Percentiles rank a stretch among this genome's conserved stretches.
phyloP scores from a whole-genome alignment of 2,113 vertebrate genomes.

The Alces alces region DNA sequence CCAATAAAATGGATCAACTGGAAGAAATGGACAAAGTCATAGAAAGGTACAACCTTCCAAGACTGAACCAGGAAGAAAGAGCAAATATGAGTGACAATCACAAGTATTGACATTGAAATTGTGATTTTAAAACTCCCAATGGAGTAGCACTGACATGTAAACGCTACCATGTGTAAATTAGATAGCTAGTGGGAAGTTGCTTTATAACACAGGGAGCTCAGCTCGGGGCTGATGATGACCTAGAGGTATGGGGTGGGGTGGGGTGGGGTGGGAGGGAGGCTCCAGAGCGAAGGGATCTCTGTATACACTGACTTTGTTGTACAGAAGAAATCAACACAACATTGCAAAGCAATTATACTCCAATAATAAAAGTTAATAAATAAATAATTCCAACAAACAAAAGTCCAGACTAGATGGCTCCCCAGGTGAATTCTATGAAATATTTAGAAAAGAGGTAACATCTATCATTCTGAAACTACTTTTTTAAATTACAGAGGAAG shows the following conservation, averaged over 20 bases:
- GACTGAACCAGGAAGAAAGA: neutral
- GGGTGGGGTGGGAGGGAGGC: neutral
- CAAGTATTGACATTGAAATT: neutral
- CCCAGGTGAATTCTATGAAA: neutral
- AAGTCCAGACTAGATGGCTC: neutral
- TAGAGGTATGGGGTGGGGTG: neutral
- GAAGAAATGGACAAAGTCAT: neutral
- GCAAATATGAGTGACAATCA: neutral
- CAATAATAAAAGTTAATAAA: neutral
- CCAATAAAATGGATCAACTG: neutral
- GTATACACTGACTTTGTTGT: neutral
- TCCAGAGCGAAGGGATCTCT: neutral
- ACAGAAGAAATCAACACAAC: neutral
- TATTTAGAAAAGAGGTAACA: neutral
- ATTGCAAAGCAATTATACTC: neutral
- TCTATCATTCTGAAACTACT: neutral
- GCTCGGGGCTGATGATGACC: neutral
- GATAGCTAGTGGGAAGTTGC: neutral
- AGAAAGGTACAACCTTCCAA: neutral
- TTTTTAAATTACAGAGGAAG: neutral
- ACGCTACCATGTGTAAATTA: neutral
- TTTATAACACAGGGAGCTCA: neutral
- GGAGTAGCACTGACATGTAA: neutral
- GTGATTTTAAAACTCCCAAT: neutral
- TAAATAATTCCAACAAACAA: neutral